Conservation (phyloP, 2,113 vertebrate genomes). For the Mustelus asterias region DNA sequence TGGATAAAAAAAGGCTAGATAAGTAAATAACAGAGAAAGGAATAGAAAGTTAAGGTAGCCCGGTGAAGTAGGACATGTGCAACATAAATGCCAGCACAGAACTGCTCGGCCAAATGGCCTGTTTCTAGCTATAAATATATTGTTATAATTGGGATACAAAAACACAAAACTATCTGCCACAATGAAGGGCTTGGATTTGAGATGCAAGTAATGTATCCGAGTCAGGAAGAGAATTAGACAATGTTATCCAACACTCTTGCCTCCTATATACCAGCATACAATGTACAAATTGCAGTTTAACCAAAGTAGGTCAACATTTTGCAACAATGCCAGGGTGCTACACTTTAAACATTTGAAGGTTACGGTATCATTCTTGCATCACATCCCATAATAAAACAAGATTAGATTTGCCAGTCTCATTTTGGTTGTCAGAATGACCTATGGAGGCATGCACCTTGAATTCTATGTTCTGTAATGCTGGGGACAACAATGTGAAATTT, state of each 20-base stretch:
- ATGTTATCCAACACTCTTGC: background rate
- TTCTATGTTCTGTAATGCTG: background rate
- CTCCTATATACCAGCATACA: background rate
- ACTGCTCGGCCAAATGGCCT: background rate
- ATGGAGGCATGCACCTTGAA: background rate
- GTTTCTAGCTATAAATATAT: background rate
- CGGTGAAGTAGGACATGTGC: too few relatives aligned
- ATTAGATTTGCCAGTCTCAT: background rate
- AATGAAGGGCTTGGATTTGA: slow-evolving; percentile 7
- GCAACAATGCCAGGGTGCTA: background rate
- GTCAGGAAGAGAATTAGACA: background rate
- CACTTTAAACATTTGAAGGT: background rate
- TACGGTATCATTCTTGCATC: background rate
- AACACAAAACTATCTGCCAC: background rate
- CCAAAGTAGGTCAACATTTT: background rate
- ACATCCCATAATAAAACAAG: background rate
- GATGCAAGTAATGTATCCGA: background rate
- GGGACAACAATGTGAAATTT: background rate
- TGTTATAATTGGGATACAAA: background rate
- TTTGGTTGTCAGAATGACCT: background rate
- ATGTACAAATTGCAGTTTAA: background rate
- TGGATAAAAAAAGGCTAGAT: background rate
- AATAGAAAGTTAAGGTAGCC: background rate
- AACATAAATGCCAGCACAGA: background rate
- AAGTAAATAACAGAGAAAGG: background rate